These are phyloP conservation scores for Thumatha senex DNA, from an alignment of 2,888 invertebrate species.

Conservation along the genomic window DNA sequence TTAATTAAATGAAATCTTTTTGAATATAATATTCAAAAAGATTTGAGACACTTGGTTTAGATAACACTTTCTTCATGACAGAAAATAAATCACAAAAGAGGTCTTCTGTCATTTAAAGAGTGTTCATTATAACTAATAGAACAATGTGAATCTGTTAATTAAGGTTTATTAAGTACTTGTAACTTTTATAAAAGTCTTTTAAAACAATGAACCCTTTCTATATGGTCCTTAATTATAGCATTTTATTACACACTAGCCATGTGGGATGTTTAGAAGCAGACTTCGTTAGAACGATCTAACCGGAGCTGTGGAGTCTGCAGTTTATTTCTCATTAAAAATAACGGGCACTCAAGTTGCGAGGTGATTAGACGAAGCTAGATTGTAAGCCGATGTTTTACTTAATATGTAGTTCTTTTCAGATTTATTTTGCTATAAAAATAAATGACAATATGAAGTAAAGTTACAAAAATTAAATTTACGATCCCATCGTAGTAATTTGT, in stretches of 20 bases:
- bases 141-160: not conserved
- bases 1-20: too few species aligned
- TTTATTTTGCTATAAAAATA: not conserved
- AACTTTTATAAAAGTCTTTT: not conserved
- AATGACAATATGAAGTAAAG: too few species aligned
- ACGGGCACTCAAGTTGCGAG: constrained; percentile 31
- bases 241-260: constrained; percentile 37
- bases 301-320: constrained; percentile 30
- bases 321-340: constrained; percentile 45
- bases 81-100: not conserved
- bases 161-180: not conserved
- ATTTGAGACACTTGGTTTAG: too few species aligned
- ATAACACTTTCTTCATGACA: too few species aligned
- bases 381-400: constrained; percentile 1
- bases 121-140: not conserved
- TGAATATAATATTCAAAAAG: too few species aligned
- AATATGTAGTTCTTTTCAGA: not conserved
- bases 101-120: not conserved
- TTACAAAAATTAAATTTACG: too few species aligned
- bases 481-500: too few species aligned
- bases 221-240: constrained; percentile 29
- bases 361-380: constrained; percentile 20
- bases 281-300: constrained; percentile 38
- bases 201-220: constrained; percentile 21
- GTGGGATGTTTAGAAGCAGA: constrained; percentile 32